Evolutionary conservation across 2,888 invertebrate species (phyloP).

Genomic region (Podabrus alpinus): DNA sequence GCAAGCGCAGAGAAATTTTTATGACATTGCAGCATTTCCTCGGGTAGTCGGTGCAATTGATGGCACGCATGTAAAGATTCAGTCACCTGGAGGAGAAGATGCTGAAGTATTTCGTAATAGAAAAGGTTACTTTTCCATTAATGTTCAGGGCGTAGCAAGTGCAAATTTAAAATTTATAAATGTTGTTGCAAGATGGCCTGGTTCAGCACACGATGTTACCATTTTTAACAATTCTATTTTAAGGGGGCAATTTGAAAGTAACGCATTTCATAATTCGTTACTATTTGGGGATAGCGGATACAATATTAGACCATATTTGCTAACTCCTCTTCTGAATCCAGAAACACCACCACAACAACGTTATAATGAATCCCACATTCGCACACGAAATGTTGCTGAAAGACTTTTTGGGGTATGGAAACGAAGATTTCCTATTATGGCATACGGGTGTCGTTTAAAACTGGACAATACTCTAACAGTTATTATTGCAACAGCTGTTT

Average conservation of each 20-base stretch:
- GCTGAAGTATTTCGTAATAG: no score
- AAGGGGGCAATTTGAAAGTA: neutral
- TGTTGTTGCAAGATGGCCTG: no score
- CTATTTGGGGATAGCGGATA: no score
- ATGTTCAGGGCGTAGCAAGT: no score
- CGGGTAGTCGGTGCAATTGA: constrained; percentile 35
- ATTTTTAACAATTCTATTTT: no score
- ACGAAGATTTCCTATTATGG: constrained; percentile 27
- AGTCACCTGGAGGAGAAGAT: no score
- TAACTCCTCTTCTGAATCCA: constrained; percentile 24
- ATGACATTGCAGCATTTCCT: constrained; percentile 28
- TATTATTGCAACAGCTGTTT: no score
- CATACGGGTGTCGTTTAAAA: constrained; percentile 11
- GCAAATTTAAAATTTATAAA: no score
- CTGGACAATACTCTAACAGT: neutral
- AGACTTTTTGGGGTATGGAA: constrained; percentile 27
- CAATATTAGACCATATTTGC: no score
- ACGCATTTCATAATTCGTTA: constrained; percentile 27
- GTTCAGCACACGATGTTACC: no score
- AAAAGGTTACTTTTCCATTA: no score
- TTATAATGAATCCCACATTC: constrained; percentile 27
- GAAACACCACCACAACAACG: constrained; percentile 10
- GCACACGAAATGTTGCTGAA: constrained; percentile 26
- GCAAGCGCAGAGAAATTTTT: no score
- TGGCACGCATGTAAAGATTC: constrained; percentile 37